Base-by-base conservation (phyloP, 2,888 invertebrate genomes). In the Pheosia gnoma region DNA sequence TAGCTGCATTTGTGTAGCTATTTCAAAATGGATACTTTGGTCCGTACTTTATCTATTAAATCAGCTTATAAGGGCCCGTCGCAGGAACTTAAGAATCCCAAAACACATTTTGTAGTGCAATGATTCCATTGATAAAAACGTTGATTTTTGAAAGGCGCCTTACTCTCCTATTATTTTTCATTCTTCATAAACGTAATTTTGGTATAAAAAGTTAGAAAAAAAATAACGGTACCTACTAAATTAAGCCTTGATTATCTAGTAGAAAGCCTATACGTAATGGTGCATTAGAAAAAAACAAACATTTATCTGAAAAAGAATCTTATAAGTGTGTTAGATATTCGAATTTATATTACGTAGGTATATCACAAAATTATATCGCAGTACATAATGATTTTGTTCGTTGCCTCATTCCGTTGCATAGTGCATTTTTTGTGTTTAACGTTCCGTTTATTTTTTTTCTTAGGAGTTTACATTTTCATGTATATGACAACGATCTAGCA, bases 201-300 rank as follows among this genome's bases (percentile, higher is more conserved):
- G 67, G 61, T 77, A 66, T 74, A 81, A 81, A 79, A 63, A 70
- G 65, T 68, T 81, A 79, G 79, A 77, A 70, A 67, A 67, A 65
- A 65, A 77, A 70, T 76, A 85, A 86, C 85, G 85, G 90, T 91
- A 92, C 89, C 90, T 90, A 90, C 83, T 82, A 79, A 84, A 81
- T 70, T 84, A 85, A 87, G 87, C 90, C 87, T 93, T 90, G 78
- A 83, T 79, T 76, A 76, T 82, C 73, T 81, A 74, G 79, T 86
- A 84, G 83, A 83, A 78, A 84, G 84, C 85, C 84, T 89, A 88
- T 70, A 73, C 69, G 78, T 75, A 76, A 79, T 85, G 89, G 89
- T 90, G 90, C 89, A 72, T 86, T 87, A 87, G 83, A 82, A 68
- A 80, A 81, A 74, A 65, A 65, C 61, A 59, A 38, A 54, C 54